Evolutionary conservation across 1,140 invertebrate species (phyloP), one percentile per base, ranked within the genome.

Genomic region (Papilio machaon): DNA sequence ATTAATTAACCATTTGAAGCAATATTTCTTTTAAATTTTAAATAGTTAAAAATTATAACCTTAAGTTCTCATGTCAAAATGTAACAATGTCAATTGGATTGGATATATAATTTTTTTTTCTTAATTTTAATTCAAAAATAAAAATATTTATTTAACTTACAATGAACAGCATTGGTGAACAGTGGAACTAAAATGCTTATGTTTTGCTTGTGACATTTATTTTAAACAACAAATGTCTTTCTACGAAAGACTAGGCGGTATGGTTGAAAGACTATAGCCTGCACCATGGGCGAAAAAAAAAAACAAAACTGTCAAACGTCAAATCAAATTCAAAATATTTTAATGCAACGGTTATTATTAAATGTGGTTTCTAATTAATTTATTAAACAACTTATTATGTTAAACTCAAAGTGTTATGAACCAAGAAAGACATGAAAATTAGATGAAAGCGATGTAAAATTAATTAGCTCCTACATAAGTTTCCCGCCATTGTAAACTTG

Each of bases 401-500:
- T 30, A 2, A 30, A 30, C 23, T 30, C 23, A 30, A 30, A 30
- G 23, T 30, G 23, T 30, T 30, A 30, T 30, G 23, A 30, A 17
- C 58, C 9, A 58, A 60, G 6, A 30, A 23, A 75, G 11, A 11
- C 52, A 52, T 54, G 13, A 38, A 70, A 30, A 70, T 35, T 70
- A 70, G 13, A 70, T 4, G 64, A 35, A 35, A 35, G 64, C 11
- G 13, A 38, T 13, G 15, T 35, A 35, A 70, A 70, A 15, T 38
- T 35, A 35, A n/a, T 15, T 38, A 38, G 10, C 19, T 19, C 23
- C 15, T 70, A 19, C 23, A 60, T 15, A 77, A 80, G 67, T 90
- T 91, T 88, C 88, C 90, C 90, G 89, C 90, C 85, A 80, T 83
- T 76, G 70, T 82, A 77, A 87, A 88, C 78, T 83, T 78, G 64